Percentiles rank a stretch among this genome's conserved stretches.
Evolutionary conservation across 2,888 invertebrate species (phyloP).

Genomic region (Parelbella ahira): DNA sequence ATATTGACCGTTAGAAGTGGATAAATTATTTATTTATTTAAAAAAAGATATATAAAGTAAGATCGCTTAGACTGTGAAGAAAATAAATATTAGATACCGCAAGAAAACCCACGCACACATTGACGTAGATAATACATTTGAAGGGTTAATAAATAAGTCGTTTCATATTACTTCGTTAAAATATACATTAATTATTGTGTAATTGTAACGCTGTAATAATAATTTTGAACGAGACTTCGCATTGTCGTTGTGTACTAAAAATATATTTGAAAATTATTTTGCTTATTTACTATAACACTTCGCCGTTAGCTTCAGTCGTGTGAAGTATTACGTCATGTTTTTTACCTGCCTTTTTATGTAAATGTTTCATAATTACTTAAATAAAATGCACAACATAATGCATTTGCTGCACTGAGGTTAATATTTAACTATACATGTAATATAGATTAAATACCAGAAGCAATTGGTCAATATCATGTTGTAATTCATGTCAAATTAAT

Average conservation of each 20-base stretch:
- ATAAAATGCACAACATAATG: conserved; percentile 25
- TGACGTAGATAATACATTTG: conserved; percentile 29
- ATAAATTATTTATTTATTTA: conserved; percentile 29
- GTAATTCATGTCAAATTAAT: conserved; percentile 67
- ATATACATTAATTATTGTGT: conserved; percentile 12
- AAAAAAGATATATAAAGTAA: conserved; percentile 35
- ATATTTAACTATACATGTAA: conserved; percentile 12
- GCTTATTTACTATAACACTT: conserved; percentile 1
- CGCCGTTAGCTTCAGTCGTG: conserved; percentile 6
- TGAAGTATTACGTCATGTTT: conserved; percentile 11
- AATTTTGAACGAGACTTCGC: conserved; percentile 16
- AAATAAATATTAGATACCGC: conserved; percentile 45
- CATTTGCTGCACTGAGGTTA: conserved; percentile 23
- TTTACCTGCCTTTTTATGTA: conserved; percentile 16
- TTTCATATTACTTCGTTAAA: conserved; percentile 15
- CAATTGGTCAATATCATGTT: conserved; percentile 52
- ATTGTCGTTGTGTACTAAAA: conserved; percentile 6
- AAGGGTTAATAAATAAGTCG: conserved; percentile 15
- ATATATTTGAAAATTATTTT: conserved; percentile 8
- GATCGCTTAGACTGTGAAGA: conserved; percentile 52
- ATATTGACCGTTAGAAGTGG: conserved; percentile 22
- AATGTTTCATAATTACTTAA: conserved; percentile 11
- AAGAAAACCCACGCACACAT: conserved; percentile 60
- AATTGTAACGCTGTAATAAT: no score
- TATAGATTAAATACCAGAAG: conserved; percentile 34